Evolutionary conservation across 2,888 invertebrate species (phyloP).

Genomic region (Brachyptera risi): DNA sequence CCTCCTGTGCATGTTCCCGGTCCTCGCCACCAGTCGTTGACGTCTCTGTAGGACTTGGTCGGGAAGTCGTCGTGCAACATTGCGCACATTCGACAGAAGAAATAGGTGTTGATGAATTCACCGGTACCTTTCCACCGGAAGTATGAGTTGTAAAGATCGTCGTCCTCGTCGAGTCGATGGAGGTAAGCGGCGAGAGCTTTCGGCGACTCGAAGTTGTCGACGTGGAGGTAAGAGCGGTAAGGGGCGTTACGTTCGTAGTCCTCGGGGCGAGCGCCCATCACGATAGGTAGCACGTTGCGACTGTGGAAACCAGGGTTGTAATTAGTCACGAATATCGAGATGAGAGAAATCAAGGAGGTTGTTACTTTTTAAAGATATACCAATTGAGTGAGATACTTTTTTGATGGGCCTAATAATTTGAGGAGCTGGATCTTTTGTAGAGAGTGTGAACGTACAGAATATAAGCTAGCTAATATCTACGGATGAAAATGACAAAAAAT

Average conservation of each 20-base stretch:
- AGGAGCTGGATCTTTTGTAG: no score
- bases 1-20: conserved; percentile 70
- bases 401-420: no score
- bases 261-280: conserved; percentile 91
- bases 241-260: conserved; percentile 89
- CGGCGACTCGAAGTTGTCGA: conserved; percentile 89
- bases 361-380: no score
- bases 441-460: no score
- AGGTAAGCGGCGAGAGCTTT: conserved; percentile 84
- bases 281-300: conserved; percentile 85
- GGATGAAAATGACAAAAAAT: no score
- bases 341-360: no score
- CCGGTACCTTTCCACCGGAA: conserved; percentile 94
- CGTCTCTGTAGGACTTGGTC: conserved; percentile 66
- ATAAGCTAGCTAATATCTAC: no score
- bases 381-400: no score
- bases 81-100: conserved; percentile 87
- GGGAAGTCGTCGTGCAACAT: conserved; percentile 68
- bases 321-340: no score
- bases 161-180: conserved; percentile 77
- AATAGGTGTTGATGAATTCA: conserved; percentile 93
- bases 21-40: conserved; percentile 92
- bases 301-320: conserved; percentile 45
- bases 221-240: conserved; percentile 88
- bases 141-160: conserved; percentile 89